phyloP scores from a whole-genome alignment of 2,113 vertebrate species.

The Ia io region DNA sequence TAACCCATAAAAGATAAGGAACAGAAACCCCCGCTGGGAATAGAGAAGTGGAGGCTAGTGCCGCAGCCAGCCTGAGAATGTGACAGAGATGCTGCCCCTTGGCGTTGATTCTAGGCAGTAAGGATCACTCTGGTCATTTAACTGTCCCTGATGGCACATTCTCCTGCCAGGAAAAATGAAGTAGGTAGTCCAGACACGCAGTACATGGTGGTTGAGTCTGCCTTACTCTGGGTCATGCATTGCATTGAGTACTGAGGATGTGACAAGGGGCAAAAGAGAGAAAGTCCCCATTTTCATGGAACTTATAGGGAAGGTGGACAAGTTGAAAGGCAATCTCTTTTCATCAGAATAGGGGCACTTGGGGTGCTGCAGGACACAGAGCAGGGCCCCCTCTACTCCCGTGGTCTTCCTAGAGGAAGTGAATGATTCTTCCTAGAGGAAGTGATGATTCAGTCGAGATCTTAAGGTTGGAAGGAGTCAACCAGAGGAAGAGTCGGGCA shows the following conservation, averaged over 20 bases:
- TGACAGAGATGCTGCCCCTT: neutral
- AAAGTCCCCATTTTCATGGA: neutral
- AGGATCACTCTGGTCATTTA: neutral
- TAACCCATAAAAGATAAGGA: neutral
- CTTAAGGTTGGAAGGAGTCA: neutral
- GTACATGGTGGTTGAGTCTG: neutral
- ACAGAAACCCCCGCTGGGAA: neutral
- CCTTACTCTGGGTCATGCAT: neutral
- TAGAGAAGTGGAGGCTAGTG: neutral
- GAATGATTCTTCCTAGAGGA: neutral
- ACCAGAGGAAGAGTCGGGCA: neutral
- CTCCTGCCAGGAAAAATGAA: neutral
- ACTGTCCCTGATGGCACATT: neutral
- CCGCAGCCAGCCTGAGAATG: too few relatives aligned
- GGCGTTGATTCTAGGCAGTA: neutral
- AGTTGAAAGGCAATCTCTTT: neutral
- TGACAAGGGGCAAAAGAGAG: neutral
- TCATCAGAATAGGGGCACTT: neutral
- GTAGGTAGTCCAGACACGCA: neutral
- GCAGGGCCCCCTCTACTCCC: too few relatives aligned
- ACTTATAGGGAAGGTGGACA: neutral
- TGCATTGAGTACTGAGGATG: too few relatives aligned
- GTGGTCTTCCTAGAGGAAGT: neutral
- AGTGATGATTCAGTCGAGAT: neutral
- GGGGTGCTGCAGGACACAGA: neutral